Percentiles rank a stretch among this genome's conserved stretches.
phyloP scores from a whole-genome alignment of 92 coral and sea anemone species.

The Umimayanthus chanpuru region DNA sequence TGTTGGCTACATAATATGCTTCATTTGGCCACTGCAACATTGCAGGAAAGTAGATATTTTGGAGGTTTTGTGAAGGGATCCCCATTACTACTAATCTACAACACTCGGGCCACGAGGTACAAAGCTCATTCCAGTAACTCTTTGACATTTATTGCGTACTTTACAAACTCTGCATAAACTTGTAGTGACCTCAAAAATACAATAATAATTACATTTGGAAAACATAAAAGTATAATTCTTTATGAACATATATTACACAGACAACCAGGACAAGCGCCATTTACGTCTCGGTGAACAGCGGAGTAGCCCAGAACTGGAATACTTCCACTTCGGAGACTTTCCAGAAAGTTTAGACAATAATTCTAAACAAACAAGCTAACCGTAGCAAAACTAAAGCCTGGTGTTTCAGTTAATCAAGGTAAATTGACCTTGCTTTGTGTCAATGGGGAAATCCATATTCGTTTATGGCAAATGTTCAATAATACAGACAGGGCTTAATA shows the following conservation, averaged over 20 bases:
- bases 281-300: too few species aligned
- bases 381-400: too few species aligned
- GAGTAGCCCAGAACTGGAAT: neutral
- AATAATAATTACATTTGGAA: constrained; percentile 2
- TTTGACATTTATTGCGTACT: constrained; percentile 10
- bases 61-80: too few species aligned
- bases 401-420: too few species aligned
- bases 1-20: too few species aligned
- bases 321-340: neutral
- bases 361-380: too few species aligned
- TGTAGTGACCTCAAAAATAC: constrained; percentile 22
- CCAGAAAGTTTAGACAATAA: neutral
- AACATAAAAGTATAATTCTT: neutral
- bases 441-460: too few species aligned
- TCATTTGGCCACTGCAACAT: too few species aligned
- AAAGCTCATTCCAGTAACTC: neutral
- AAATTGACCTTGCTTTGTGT: too few species aligned
- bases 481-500: too few species aligned
- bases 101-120: neutral
- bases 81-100: neutral
- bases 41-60: too few species aligned
- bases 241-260: constrained; percentile 2
- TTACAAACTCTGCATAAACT: constrained; percentile 25
- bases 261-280: neutral
- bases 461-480: too few species aligned